These are phyloP conservation scores for Grammomys dolichurus DNA, from an alignment of 2,113 vertebrate species.

Conservation along the genomic window DNA sequence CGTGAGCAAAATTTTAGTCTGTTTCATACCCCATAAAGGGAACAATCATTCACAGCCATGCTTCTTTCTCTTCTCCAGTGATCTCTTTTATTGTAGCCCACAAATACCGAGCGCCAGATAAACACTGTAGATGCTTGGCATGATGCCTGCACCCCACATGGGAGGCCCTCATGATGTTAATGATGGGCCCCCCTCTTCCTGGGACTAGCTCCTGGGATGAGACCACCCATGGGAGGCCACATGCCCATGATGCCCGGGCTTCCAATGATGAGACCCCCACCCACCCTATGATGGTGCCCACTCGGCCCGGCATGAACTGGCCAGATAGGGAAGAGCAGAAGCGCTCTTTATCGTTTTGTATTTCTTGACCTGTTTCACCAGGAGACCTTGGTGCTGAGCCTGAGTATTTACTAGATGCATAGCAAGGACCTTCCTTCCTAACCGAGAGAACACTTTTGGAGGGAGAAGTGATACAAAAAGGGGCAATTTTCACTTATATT, in stretches of 20 bases:
- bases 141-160: no score
- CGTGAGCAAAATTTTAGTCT: background rate
- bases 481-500: conserved; percentile 64
- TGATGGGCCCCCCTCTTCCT: no score
- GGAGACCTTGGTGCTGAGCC: conserved; percentile 43
- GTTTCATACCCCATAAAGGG: background rate
- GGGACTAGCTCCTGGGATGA: conserved; percentile 91
- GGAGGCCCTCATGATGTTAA: no score
- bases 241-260: conserved; percentile 99
- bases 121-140: background rate
- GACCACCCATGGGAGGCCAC: conserved; percentile 97
- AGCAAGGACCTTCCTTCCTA: conserved; percentile 35
- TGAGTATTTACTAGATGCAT: conserved; percentile 43
- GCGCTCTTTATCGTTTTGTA: background rate
- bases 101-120: background rate
- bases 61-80: background rate
- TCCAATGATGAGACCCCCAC: conserved; percentile 98
- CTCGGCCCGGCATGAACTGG: conserved; percentile 95
- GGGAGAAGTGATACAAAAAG: conserved; percentile 27
- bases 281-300: conserved; percentile 97
- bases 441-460: conserved; percentile 53
- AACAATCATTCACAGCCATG: background rate
- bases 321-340: conserved; percentile 94
- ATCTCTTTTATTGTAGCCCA: background rate
- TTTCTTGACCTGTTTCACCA: conserved; percentile 45